phyloP scores from a whole-genome alignment of 2,888 invertebrate genomes.

The Acanthosepion pharaonis region DNA sequence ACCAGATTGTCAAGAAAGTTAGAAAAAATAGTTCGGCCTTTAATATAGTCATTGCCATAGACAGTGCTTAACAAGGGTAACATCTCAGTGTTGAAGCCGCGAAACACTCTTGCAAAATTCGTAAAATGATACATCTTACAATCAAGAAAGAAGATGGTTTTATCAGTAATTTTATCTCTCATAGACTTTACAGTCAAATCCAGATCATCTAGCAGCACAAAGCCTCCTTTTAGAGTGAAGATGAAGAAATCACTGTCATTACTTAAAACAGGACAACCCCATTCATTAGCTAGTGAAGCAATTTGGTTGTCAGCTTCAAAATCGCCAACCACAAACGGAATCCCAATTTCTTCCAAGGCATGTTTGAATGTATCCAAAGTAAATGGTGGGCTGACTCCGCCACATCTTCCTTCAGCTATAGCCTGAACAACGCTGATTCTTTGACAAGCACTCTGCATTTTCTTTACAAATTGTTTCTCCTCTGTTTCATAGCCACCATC shows the following conservation, averaged over 20 bases:
- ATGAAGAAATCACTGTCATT: slow-evolving; percentile 96
- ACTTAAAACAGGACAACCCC: slow-evolving; percentile 90
- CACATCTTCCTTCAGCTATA: slow-evolving; percentile 56
- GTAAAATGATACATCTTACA: slow-evolving; percentile 82
- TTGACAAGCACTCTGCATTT: slow-evolving; percentile 62
- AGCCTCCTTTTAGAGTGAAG: slow-evolving; percentile 82
- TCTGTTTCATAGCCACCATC: slow-evolving; percentile 73
- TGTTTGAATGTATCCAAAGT: slow-evolving; percentile 84
- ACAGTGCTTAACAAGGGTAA: slow-evolving; percentile 87
- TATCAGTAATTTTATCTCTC: slow-evolving; percentile 7
- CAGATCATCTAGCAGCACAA: slow-evolving; percentile 82
- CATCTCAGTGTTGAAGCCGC: slow-evolving; percentile 80
- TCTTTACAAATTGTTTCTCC: slow-evolving; percentile 69
- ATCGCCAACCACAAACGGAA: slow-evolving; percentile 83
- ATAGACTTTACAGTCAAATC: slow-evolving; percentile 57
- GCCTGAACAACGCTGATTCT: slow-evolving; percentile 61
- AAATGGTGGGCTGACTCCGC: slow-evolving; percentile 84
- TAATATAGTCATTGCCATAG: slow-evolving; percentile 91
- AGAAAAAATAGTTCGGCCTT: slow-evolving; percentile 78
- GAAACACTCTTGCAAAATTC: slow-evolving; percentile 81
- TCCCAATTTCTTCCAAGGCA: slow-evolving; percentile 80
- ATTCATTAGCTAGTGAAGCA: slow-evolving; percentile 84
- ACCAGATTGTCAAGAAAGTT: slow-evolving; percentile 74
- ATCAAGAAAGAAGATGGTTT: slow-evolving; percentile 54
- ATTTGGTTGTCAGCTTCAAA: slow-evolving; percentile 94